Evolutionary conservation across 2,888 invertebrate species (phyloP).

Genomic region (Ornithoptera priamus): DNA sequence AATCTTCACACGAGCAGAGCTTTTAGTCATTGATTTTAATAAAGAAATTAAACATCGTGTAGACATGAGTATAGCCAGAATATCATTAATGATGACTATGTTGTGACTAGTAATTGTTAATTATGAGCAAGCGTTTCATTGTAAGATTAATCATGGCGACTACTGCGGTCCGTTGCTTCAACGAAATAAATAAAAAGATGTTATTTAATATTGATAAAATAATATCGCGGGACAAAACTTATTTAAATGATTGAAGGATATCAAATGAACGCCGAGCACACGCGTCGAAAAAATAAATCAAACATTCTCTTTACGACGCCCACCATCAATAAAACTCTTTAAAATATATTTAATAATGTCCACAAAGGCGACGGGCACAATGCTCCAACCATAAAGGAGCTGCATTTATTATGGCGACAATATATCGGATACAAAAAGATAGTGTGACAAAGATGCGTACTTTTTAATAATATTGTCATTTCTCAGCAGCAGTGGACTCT

Average conservation of each 20-base stretch:
- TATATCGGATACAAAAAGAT: constrained; percentile 80
- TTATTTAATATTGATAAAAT: not conserved
- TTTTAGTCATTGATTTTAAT: no score
- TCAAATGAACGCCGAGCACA: constrained; percentile 65
- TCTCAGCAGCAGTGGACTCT: constrained; percentile 80
- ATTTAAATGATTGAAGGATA: constrained; percentile 66
- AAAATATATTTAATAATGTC: constrained; percentile 81
- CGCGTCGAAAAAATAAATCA: constrained; percentile 81
- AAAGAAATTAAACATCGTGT: no score
- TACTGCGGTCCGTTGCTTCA: not conserved
- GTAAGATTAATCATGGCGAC: no score
- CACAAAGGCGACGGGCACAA: constrained; percentile 75
- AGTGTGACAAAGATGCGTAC: constrained; percentile 79
- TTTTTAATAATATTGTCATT: constrained; percentile 81
- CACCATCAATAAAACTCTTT: constrained; percentile 80
- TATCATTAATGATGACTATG: no score
- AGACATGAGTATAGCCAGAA: no score
- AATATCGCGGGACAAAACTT: constrained; percentile 30
- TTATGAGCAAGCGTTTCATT: not conserved
- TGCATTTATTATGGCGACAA: constrained; percentile 80
- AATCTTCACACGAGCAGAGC: no score
- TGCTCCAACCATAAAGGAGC: constrained; percentile 74
- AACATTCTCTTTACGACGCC: constrained; percentile 72
- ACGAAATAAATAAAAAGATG: not conserved
- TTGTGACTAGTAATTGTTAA: not conserved